phyloP scores from a whole-genome alignment of 2,113 vertebrate genomes.

The Struthidea cinerea region DNA sequence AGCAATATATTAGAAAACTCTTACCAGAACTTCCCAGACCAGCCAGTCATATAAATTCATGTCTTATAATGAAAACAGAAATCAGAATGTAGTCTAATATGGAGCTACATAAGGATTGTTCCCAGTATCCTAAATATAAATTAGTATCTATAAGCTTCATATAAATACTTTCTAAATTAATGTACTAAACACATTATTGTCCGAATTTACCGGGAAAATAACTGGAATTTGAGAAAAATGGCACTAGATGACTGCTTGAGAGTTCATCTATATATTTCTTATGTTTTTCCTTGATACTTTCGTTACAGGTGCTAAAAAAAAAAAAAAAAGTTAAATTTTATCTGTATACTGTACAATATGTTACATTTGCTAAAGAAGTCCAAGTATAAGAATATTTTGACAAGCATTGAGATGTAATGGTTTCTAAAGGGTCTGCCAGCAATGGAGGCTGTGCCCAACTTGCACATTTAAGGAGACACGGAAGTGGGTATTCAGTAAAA shows the following conservation, averaged over 20 bases:
- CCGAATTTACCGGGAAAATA: background rate
- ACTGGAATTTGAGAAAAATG: background rate
- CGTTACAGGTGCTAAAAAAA: background rate
- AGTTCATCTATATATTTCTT: background rate
- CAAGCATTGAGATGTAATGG: background rate
- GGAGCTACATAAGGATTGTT: background rate
- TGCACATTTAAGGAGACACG: background rate
- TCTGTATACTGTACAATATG: background rate
- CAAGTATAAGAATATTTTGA: background rate
- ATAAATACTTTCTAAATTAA: background rate
- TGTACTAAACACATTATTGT: background rate
- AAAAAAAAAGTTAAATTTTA: background rate
- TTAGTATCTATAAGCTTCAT: background rate
- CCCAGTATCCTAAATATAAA: background rate
- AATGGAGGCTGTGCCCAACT: background rate
- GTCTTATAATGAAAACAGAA: background rate
- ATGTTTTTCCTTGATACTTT: background rate
- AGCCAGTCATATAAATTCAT: constrained; percentile 2
- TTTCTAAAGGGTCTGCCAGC: background rate
- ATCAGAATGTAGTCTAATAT: background rate
- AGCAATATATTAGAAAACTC: constrained; percentile 38
- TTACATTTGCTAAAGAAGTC: background rate
- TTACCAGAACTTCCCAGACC: constrained; percentile 34
- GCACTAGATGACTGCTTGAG: background rate
- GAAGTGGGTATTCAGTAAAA: background rate